Base-by-base conservation (phyloP, 1,140 invertebrate genomes). In the Neoseiulus cucumeris region DNA sequence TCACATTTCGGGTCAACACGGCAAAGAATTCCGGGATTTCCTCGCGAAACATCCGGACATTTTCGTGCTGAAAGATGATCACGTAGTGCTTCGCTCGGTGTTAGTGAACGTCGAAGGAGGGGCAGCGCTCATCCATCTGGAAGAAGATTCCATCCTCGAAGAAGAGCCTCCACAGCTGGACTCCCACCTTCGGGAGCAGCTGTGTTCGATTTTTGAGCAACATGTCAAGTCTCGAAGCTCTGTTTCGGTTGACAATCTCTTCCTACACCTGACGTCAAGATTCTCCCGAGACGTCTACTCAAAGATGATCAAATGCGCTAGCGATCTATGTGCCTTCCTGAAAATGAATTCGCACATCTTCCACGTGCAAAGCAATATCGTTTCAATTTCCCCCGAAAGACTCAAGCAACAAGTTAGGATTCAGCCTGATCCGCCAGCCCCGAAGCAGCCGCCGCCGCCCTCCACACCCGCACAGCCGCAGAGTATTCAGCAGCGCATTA, bases 11-110 rank as follows among this genome's bases (percentile, higher is more conserved):
- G 83, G 83, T 67, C 89, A 94, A 74, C 89, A 93, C 72, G 87
- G 91, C 69, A 89, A 86, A 74, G 91, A 95, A 76, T 96, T 96
- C 73, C 84, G 84, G 69, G 90, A 94, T 66, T 96, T 96, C 75
- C 79, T 96, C 0, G 71, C 81, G 41, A 85, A 86, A 72, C 87
- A 89, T 75, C 82, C 87, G 0, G 87, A 92, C 66, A 84, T 85
- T 47, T 96, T 95, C 75, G 82, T 85, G 65, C 85, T 94, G 6
- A 81, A 82, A 67, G 90, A 92, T 64, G 90, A 93, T 72, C 86
- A 86, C 73, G 84, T 87, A 12, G 79, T 85, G 44, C 74, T 88
- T 1, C 73, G 72, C 65, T 74, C 73, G 68, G 77, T 78, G 42
- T 71, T 84, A 82, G 69, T 85, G 66, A 67, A 86, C 71, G 83